Conservation (phyloP, 2,888 invertebrate genomes). For the Rhimphoctona megacephalus region DNA sequence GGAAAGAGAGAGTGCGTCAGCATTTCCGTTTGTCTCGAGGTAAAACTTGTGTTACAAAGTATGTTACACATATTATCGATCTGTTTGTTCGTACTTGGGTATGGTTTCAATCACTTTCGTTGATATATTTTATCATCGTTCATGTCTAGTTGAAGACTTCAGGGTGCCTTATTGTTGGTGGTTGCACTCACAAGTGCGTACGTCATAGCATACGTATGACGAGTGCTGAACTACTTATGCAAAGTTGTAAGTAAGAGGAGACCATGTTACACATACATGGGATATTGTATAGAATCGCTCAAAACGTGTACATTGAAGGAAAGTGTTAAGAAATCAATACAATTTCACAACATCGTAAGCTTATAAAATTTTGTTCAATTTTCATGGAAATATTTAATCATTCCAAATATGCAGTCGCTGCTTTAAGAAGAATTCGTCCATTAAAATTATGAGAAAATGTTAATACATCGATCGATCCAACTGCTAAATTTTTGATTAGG, state of each 20-base stretch:
- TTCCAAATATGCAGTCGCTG: too few relatives aligned
- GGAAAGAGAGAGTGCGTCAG: conserved; percentile 52
- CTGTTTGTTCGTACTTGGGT: conserved; percentile 62
- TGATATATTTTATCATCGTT: conserved; percentile 33
- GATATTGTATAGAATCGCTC: neutral
- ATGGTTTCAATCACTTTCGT: conserved; percentile 63
- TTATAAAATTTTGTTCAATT: too few relatives aligned
- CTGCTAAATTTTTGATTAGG: neutral
- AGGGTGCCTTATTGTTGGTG: conserved; percentile 35
- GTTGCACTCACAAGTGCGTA: conserved; percentile 48
- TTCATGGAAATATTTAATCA: too few relatives aligned
- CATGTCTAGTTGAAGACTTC: conserved; percentile 23
- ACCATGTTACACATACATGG: neutral
- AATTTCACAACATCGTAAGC: too few relatives aligned
- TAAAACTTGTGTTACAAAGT: conserved; percentile 63
- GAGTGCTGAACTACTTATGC: neutral
- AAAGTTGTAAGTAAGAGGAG: conserved; percentile 3
- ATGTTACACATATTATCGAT: conserved; percentile 65
- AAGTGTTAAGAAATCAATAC: neutral
- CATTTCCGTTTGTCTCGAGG: conserved; percentile 60
- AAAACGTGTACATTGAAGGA: neutral
- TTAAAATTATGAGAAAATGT: neutral
- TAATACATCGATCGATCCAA: neutral
- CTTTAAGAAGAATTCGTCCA: neutral
- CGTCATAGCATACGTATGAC: conserved; percentile 28